Evolutionary conservation across 2,113 vertebrate genomes (phyloP), one percentile per base, ranked within the genome.

Genomic region (Arvicanthis niloticus): DNA sequence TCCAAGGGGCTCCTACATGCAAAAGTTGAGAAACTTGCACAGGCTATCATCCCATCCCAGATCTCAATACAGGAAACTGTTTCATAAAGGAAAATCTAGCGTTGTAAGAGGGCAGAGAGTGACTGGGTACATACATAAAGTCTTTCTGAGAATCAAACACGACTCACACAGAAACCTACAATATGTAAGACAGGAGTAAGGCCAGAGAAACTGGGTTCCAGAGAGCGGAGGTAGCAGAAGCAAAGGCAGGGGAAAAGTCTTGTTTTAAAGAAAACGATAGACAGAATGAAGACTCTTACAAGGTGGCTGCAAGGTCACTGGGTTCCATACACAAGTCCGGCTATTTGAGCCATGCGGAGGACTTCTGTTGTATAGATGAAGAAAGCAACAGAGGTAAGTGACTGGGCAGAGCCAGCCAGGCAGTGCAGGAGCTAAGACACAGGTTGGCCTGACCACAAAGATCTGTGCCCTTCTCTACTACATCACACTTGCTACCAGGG

Each of bases 301-400:
- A 26, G 16, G 16, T 88, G 4, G 45, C 19, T 68, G 24, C 3
- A 21, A 5, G 68, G 45, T 68, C 76, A 86, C 87, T 76, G 10
- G 51, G 24, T 2, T 78, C 48, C 29, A 58, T 70, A 5, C 34
- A 60, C 56, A 58, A 67, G 22, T 31, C 34, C 40, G 86, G 60
- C 22, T 93, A 75, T 29, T 34, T 70, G 40, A 78, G 45, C 8
- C 73, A 68, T n/a, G 1, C 29, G 7, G 51, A 11, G 24, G 94
- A 85, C 48, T 58, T 86, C 75, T 40, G 16, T 70, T 68, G 89
- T 51, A 89, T 1, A 93, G 40, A 91, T 75, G 65, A 95, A 92
- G 86, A 77, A 93, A 92, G 15, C 24, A 53, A 82, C 75, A 95
- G 48, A 97, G 53, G 70, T 78, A 68, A 96, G 68, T 72, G 91